Evolutionary conservation across 2,888 invertebrate species (phyloP), one percentile per base, ranked within the genome.

Genomic region (Idaea aversata): DNA sequence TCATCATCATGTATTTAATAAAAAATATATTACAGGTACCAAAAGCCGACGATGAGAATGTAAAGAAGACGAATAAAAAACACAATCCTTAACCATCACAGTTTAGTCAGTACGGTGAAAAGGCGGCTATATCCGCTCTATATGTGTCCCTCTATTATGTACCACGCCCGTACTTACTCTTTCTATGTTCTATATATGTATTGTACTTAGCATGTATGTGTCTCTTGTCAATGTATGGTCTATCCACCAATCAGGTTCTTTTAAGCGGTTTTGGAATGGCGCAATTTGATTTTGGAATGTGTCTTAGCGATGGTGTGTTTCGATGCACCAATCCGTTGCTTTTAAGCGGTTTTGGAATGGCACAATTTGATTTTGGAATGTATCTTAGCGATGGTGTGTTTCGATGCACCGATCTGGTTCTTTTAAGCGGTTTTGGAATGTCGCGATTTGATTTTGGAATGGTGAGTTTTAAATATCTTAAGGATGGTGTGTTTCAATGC

Each of bases 31-130:
- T 61, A 1, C 75, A 91, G 91, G 88, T 93, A 57, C 86, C 92
- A 59, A 91, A 90, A 74, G 94, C 95, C 69, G 97, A 97, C 77
- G 97, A 97, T 84, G 97, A 97, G 83, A 96, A 97, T 82, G 95
- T 95, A 87, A 96, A 96, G 93, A 96, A 96, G 88, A 95, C 95
- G 79, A 96, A 96, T 89, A 95, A 95, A 90, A 95, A 94, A 85
- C 95, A 95, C 86, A 94, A 94, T 93, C 95, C 95, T 95, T 95
- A 95, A 95, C 95, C 90, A 88, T 90, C 90, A 90, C 79, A 85
- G 72, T 77, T 79, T 79, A 78, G 76, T 91, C 91, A 91, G 91
- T 91, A 91, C 90, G 81, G 89, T 85, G 86, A 84, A 86, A 85
- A 82, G 85, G 88, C 88, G 88, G 89, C 81, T 65, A 69, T 69